Percentiles rank a stretch among this genome's conserved stretches.
These are phyloP conservation scores for Lagodon rhomboides DNA, from an alignment of 2,797 vertebrate genomes.

Conservation along the genomic window DNA sequence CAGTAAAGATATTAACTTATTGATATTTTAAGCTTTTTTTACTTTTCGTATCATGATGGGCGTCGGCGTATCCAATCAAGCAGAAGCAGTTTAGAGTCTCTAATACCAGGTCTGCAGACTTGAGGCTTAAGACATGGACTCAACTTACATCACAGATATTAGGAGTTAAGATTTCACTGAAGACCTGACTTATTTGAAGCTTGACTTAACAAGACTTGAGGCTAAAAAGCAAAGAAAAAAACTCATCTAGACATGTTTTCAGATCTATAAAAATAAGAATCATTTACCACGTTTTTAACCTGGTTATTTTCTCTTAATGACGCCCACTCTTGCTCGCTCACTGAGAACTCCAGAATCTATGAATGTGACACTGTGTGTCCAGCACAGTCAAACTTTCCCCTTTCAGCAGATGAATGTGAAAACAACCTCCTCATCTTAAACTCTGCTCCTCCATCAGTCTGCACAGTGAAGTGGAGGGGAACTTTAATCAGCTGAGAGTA, in stretches of 20 bases:
- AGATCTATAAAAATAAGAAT: not conserved
- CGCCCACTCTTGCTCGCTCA: no score
- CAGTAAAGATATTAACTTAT: not conserved
- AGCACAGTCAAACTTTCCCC: not conserved
- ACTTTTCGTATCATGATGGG: conserved; percentile 4
- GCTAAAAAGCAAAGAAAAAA: not conserved
- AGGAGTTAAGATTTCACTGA: not conserved
- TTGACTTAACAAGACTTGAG: not conserved
- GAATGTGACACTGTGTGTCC: not conserved
- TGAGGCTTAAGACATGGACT: not conserved
- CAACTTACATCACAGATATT: not conserved
- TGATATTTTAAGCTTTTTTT: not conserved
- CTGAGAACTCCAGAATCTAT: not conserved
- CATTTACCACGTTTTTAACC: no score
- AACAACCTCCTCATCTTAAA: not conserved
- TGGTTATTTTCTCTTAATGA: not conserved
- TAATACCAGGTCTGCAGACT: not conserved
- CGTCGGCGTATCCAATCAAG: conserved; percentile 1
- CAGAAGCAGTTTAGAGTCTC: conserved; percentile 1
- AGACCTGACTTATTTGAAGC: not conserved
- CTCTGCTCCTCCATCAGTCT: no score
- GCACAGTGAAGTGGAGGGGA: no score
- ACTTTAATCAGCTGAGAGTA: no score
- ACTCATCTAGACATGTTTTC: not conserved
- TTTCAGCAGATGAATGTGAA: not conserved